Percentiles rank a stretch among this genome's conserved stretches.
Conservation (phyloP, 2,113 vertebrate genomes). For the Nesoenas mayeri region DNA sequence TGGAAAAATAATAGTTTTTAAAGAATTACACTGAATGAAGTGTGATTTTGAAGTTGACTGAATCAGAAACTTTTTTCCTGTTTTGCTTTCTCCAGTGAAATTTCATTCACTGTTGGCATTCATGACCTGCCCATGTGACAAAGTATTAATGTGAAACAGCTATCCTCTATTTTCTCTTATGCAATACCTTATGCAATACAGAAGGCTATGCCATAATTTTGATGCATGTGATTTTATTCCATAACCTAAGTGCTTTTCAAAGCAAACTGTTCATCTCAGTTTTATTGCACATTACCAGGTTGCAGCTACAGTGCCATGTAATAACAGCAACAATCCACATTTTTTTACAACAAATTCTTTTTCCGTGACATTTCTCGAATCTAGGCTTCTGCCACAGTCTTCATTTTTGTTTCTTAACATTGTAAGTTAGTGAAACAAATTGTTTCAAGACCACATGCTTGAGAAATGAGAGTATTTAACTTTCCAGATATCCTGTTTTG, state of each 20-base stretch:
- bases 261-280: not conserved
- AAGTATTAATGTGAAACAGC: constrained; percentile 53
- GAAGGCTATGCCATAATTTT: constrained; percentile 39
- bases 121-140: constrained; percentile 46
- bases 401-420: not conserved
- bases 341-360: not conserved
- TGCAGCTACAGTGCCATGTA: not conserved
- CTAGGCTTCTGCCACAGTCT: not conserved
- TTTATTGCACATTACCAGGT: constrained; percentile 9
- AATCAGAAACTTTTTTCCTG: not conserved
- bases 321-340: not conserved
- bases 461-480: not conserved
- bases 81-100: constrained; percentile 40
- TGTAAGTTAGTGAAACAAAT: not conserved
- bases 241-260: constrained; percentile 26
- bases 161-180: constrained; percentile 52
- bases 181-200: constrained; percentile 62
- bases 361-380: not conserved
- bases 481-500: not conserved
- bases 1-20: not conserved
- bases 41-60: constrained; percentile 27
- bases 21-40: constrained; percentile 14
- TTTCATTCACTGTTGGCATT: constrained; percentile 53
- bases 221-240: constrained; percentile 36
- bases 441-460: not conserved